Conservation (phyloP, 2,113 vertebrate genomes). For the Tupaia tana region DNA sequence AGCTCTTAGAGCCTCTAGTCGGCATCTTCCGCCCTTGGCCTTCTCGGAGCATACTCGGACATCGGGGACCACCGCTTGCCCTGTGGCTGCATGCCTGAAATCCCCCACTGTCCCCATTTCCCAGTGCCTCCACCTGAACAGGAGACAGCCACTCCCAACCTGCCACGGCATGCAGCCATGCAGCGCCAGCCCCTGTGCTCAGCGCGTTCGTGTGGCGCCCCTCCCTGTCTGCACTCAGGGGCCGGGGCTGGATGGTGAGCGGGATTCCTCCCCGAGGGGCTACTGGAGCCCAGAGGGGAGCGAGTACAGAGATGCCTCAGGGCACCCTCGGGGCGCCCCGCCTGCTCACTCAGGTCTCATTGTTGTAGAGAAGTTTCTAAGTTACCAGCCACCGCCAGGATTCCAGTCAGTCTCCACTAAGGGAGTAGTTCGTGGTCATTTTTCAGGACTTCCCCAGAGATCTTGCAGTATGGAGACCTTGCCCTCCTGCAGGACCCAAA, state of each 20-base stretch:
- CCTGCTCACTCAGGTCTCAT: not conserved
- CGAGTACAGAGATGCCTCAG: not conserved
- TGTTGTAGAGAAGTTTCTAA: not conserved
- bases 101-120: no score
- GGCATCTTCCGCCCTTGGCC: not conserved
- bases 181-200: no score
- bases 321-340: fast-evolving
- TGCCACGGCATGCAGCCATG: no score
- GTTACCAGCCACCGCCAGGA: not conserved
- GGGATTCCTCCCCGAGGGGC: not conserved
- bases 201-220: no score
- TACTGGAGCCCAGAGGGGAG: not conserved
- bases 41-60: not conserved
- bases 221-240: no score
- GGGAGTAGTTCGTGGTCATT: not conserved
- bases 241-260: not conserved
- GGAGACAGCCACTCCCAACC: not conserved
- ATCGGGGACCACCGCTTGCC: not conserved
- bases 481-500: not conserved
- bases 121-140: not conserved
- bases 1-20: not conserved
- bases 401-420: not conserved
- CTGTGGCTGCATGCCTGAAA: not conserved
- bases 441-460: not conserved
- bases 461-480: fast-evolving